Base-by-base conservation (phyloP, 92 coral and sea anemone species). In the Palythoa heliodiscus region DNA sequence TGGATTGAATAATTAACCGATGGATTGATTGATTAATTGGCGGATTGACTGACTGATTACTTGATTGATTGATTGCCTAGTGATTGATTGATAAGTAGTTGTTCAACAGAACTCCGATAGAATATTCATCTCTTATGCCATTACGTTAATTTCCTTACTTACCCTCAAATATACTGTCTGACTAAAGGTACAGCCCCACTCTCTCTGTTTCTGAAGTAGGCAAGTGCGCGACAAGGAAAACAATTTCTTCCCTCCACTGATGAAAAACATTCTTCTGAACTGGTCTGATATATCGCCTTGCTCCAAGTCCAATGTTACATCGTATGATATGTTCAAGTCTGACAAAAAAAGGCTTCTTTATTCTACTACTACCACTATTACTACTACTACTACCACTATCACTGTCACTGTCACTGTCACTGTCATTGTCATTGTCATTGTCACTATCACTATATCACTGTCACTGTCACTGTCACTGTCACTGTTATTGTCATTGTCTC, bases 211-310 rank as follows among this genome's bases (percentile, higher is more conserved):
- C 55, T 20, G n/a, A 20, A 80, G 84, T 19, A 17, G 24, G 15
- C 84, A 80, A 17, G 38, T 66, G 20, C 74, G 84, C 47, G 84
- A 24, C 73, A 80, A 20, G 39, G 84, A 66, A 80, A 80, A 80
- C 11, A 52, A 12, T 10, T 52, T 80, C 22, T 80, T 43, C 22
- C 57, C 73, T 60, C 37, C 57, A 5, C 10, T 23, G 84, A 43
- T 63, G 73, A 80, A 80, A 64, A 14, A 80, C 84, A 80, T 43
- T 80, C 84, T 80, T 63, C 84, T 80, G 61, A 80, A 80, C 58
- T 80, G 47, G 74, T 80, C 84, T 23, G 84, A 80, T 24, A 80
- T 23, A 39, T 10, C 74, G n/a, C 84, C 84, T 66, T 80, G 84
- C 55, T 80, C 84, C 61, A 63, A 22, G 47, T 80, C 84, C 84